Conservation (phyloP, 2,797 vertebrate genomes). For the Kryptopterus vitreolus region DNA sequence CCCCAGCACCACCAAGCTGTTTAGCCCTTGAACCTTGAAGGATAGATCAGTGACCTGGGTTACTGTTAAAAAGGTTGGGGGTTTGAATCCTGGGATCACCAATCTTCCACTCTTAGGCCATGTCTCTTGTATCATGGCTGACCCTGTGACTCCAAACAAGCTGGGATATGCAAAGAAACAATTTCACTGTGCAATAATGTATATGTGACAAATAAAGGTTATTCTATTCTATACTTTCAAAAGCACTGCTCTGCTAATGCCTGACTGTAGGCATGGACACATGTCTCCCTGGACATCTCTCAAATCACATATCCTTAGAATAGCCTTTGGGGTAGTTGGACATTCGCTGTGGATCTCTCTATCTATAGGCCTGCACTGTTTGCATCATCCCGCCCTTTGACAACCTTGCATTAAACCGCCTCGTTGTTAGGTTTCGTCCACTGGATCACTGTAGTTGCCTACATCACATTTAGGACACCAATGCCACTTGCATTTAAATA, state of each 20-base stretch:
- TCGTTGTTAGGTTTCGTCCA: not conserved
- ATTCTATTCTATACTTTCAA: too few relatives aligned
- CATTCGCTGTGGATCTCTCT: constrained; percentile 10
- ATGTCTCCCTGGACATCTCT: not conserved
- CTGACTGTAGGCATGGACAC: not conserved
- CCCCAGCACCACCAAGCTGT: too few relatives aligned
- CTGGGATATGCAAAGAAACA: too few relatives aligned
- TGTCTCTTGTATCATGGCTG: too few relatives aligned
- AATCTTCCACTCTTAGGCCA: too few relatives aligned
- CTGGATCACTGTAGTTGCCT: not conserved
- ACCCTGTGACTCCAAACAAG: too few relatives aligned
- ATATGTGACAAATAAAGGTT: too few relatives aligned
- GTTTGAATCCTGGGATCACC: too few relatives aligned
- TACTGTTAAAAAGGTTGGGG: too few relatives aligned
- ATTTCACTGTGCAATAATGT: too few relatives aligned
- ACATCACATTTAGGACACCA: not conserved
- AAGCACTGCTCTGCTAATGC: not conserved
- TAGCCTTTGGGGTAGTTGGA: not conserved
- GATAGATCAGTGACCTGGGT: too few relatives aligned
- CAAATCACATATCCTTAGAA: not conserved
- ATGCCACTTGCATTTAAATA: not conserved
- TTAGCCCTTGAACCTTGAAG: too few relatives aligned
- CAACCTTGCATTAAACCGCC: not conserved
- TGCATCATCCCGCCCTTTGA: not conserved
- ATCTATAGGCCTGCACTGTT: not conserved